Evolutionary conservation across 2,888 invertebrate genomes (phyloP).

Genomic region (Callosobruchus maculatus): DNA sequence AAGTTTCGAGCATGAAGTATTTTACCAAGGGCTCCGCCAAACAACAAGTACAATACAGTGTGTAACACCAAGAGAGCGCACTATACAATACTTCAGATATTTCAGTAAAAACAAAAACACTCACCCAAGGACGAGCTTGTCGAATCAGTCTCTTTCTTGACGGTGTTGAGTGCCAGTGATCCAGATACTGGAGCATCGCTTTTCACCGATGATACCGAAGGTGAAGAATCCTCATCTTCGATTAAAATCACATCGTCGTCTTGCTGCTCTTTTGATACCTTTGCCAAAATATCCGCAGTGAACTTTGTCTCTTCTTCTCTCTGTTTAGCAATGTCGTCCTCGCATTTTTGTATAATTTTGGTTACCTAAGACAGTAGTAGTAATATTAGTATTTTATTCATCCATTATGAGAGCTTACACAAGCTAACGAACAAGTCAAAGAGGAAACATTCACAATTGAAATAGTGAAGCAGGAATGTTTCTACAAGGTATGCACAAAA

Average conservation of each 20-base stretch:
- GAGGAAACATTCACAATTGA: too few species aligned
- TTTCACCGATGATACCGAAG: not conserved
- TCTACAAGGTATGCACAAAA: too few species aligned
- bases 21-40: too few species aligned
- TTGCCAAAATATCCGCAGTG: not conserved
- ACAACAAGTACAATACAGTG: too few species aligned
- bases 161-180: not conserved
- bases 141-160: not conserved
- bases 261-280: not conserved
- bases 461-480: too few species aligned
- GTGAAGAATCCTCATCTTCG: not conserved
- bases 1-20: too few species aligned
- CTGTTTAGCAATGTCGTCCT: not conserved
- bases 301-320: not conserved
- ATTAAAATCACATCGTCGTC: not conserved
- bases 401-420: too few species aligned
- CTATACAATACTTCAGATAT: too few species aligned
- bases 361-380: not conserved
- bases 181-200: not conserved
- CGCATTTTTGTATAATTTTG: not conserved
- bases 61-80: too few species aligned
- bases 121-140: constrained; percentile 1
- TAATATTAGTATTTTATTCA: too few species aligned
- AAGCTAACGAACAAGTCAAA: too few species aligned
- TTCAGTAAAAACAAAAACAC: not conserved